Evolutionary conservation across 2,797 vertebrate species (phyloP).

Genomic region (Paratrypauchen microcephalus): DNA sequence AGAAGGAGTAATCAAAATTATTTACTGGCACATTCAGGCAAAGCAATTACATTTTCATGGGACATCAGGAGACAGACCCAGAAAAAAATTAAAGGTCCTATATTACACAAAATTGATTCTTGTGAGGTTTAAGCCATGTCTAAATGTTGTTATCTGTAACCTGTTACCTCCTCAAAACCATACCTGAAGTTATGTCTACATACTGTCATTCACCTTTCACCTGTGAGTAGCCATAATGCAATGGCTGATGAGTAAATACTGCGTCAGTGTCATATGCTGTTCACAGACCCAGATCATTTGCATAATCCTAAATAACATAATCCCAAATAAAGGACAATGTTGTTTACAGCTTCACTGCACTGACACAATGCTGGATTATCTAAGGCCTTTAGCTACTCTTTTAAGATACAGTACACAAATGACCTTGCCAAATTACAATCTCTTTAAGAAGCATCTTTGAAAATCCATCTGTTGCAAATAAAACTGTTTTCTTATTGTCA

Average conservation of each 20-base stretch:
- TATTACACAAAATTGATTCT: no score
- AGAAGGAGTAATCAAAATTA: no score
- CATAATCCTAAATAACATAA: conserved; percentile 29
- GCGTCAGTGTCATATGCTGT: neutral
- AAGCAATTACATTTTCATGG: no score
- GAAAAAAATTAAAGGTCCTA: no score
- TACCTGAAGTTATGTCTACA: no score
- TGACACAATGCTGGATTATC: conserved; percentile 35
- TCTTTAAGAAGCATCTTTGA: conserved; percentile 22
- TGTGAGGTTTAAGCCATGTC: no score
- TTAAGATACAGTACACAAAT: conserved; percentile 23
- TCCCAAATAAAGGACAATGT: conserved; percentile 30
- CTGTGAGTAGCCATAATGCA: neutral
- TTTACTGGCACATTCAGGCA: no score
- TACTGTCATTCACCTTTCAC: neutral
- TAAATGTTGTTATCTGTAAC: no score
- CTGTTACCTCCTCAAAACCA: no score
- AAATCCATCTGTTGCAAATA: conserved; percentile 25
- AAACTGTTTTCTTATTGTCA: conserved; percentile 12
- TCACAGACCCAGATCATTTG: conserved; percentile 21
- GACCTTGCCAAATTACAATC: conserved; percentile 41
- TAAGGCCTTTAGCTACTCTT: conserved; percentile 34
- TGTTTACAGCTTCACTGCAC: conserved; percentile 26
- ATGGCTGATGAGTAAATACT: neutral
- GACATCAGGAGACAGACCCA: no score